These are phyloP conservation scores for Hydraecia micacea DNA, from an alignment of 2,888 invertebrate genomes.

Conservation along the genomic window DNA sequence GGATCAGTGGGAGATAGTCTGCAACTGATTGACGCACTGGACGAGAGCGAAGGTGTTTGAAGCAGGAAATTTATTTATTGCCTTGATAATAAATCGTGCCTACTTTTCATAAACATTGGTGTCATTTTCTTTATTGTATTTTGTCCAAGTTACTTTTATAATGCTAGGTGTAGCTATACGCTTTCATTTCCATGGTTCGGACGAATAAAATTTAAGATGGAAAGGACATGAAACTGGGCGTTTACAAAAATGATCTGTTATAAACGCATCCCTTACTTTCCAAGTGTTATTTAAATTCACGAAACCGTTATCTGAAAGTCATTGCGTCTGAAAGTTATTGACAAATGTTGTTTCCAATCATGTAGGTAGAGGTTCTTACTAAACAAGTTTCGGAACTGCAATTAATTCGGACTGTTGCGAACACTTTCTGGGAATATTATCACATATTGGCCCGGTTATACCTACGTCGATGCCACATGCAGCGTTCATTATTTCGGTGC, in stretches of 20 bases:
- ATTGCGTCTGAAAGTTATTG: conserved; percentile 26
- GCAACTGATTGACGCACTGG: conserved; percentile 81
- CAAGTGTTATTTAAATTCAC: conserved; percentile 7
- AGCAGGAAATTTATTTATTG: conserved; percentile 43
- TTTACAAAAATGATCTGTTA: neutral
- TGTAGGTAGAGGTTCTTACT: conserved; percentile 55
- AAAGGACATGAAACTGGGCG: neutral
- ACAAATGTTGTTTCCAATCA: conserved; percentile 49
- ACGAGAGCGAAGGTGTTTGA: conserved; percentile 78
- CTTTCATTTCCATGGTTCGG: neutral
- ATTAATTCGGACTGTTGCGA: conserved; percentile 62
- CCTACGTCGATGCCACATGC: conserved; percentile 75
- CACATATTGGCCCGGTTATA: conserved; percentile 67
- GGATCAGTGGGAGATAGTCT: conserved; percentile 82
- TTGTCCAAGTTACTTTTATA: neutral
- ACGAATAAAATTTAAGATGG: neutral
- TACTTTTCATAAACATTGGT: conserved; percentile 26
- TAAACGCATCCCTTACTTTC: neutral
- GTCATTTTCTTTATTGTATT: conserved; percentile 24
- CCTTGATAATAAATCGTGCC: conserved; percentile 46
- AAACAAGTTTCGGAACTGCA: conserved; percentile 68
- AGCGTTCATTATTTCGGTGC: conserved; percentile 78
- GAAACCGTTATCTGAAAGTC: conserved; percentile 23
- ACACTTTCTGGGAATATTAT: conserved; percentile 71
- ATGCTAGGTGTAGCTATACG: neutral